Evolutionary conservation across 2,888 invertebrate genomes (phyloP).

Genomic region (Perithous albicinctus): DNA sequence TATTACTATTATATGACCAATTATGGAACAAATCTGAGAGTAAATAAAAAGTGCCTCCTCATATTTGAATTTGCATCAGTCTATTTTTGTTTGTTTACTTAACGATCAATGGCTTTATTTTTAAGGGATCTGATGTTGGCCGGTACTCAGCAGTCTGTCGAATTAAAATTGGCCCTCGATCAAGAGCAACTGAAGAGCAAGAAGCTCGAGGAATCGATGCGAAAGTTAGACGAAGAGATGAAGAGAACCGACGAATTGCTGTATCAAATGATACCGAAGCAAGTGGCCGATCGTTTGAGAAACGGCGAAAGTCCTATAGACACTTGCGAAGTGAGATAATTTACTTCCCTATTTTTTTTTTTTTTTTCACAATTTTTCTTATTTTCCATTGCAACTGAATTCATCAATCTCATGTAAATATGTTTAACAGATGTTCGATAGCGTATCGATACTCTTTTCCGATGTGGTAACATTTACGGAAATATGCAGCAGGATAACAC

Average conservation of each 20-base stretch:
- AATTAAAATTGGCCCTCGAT: conserved; percentile 96
- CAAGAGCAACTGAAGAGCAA: conserved; percentile 98
- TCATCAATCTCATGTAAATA: no score
- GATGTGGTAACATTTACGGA: conserved; percentile 99
- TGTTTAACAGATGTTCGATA: conserved; percentile 94
- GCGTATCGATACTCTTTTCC: conserved; percentile 98
- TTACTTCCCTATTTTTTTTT: neutral
- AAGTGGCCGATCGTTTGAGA: conserved; percentile 96
- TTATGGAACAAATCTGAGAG: no score
- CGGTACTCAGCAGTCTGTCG: conserved; percentile 98
- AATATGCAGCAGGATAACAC: conserved; percentile 97
- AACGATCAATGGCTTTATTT: no score
- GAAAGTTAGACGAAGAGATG: conserved; percentile 98
- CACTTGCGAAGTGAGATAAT: conserved; percentile 94
- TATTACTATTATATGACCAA: no score
- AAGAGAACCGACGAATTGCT: conserved; percentile 96
- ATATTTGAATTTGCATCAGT: neutral
- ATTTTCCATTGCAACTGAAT: neutral
- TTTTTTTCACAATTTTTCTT: no score
- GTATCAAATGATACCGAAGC: conserved; percentile 99
- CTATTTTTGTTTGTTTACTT: neutral
- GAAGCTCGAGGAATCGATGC: conserved; percentile 98
- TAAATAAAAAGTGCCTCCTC: no score
- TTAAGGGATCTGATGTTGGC: conserved; percentile 97
- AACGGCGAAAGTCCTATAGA: conserved; percentile 98